Evolutionary conservation across 2,888 invertebrate genomes (phyloP).

Genomic region (Frankliniella fusca): DNA sequence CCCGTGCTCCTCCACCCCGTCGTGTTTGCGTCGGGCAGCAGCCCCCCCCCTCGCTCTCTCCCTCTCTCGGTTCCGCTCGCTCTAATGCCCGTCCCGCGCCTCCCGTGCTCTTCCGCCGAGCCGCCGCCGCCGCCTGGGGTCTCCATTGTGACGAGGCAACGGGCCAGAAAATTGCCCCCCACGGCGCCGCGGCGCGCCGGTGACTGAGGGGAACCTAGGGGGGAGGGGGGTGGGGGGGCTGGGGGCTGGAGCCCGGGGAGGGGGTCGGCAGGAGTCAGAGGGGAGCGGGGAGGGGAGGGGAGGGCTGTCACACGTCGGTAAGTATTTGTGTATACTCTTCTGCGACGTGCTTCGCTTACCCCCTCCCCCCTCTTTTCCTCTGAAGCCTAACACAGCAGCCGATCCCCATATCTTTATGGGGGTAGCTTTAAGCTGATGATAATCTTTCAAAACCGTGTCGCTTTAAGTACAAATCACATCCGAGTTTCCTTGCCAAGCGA

Average conservation of each 20-base stretch:
- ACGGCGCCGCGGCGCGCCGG: background rate
- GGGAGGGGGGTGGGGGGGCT: background rate
- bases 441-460: too few relatives aligned
- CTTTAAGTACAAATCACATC: too few relatives aligned
- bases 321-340: slow-evolving; percentile 25
- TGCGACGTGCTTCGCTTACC: background rate
- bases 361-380: background rate
- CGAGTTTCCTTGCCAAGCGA: too few relatives aligned
- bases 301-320: background rate
- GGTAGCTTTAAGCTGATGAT: too few relatives aligned
- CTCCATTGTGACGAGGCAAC: slow-evolving; percentile 11
- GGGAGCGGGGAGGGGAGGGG: background rate
- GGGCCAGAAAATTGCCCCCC: slow-evolving; percentile 23
- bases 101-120: too few relatives aligned
- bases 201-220: background rate
- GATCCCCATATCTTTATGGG: too few relatives aligned
- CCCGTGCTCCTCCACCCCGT: background rate
- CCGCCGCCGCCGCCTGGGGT: background rate
- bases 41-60: background rate
- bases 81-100: too few relatives aligned
- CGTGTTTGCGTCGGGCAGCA: background rate
- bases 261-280: background rate
- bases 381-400: too few relatives aligned
- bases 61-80: background rate
- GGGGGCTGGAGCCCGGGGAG: background rate